These are phyloP conservation scores for Platyscapa corneri DNA, from an alignment of 1,140 invertebrate genomes.

Conservation along the genomic window DNA sequence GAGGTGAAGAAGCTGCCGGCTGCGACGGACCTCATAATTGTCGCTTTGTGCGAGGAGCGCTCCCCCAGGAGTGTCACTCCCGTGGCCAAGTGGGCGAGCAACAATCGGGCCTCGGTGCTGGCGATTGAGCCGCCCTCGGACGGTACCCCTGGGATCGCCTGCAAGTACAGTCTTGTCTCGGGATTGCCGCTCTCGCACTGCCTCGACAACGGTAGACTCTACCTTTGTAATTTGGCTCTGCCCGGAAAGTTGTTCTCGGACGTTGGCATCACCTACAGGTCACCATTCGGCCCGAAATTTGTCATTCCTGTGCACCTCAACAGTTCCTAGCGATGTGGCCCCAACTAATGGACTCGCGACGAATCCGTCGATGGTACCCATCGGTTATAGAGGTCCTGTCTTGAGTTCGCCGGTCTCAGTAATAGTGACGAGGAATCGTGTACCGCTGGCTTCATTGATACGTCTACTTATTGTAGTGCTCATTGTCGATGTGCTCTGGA, in stretches of 20 bases:
- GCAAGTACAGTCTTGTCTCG: slow-evolving; percentile 85
- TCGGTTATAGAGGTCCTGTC: neutral
- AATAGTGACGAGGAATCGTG: neutral
- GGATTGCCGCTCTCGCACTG: slow-evolving; percentile 84
- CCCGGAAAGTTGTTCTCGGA: slow-evolving; percentile 85
- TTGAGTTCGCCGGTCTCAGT: no score
- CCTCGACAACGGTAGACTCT: slow-evolving; percentile 84
- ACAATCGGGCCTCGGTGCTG: slow-evolving; percentile 85
- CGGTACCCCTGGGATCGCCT: slow-evolving; percentile 79
- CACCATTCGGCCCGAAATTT: slow-evolving; percentile 92
- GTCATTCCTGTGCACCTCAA: slow-evolving; percentile 88
- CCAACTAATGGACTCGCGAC: neutral
- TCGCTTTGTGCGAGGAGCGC: slow-evolving; percentile 77
- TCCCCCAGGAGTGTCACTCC: slow-evolving; percentile 68
- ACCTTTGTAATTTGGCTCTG: slow-evolving; percentile 90
- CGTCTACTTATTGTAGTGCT: neutral
- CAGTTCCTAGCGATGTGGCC: slow-evolving; percentile 66
- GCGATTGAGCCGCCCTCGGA: slow-evolving; percentile 86
- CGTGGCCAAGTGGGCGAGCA: slow-evolving; percentile 80
- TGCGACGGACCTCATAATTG: slow-evolving; percentile 81
- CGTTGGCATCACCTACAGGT: slow-evolving; percentile 86
- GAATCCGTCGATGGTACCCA: neutral
- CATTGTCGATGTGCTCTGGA: no score
- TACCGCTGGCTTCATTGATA: neutral
- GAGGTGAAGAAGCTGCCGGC: slow-evolving; percentile 77